Evolutionary conservation across 2,113 vertebrate genomes (phyloP).

Genomic region (Xyliphius kryptos): DNA sequence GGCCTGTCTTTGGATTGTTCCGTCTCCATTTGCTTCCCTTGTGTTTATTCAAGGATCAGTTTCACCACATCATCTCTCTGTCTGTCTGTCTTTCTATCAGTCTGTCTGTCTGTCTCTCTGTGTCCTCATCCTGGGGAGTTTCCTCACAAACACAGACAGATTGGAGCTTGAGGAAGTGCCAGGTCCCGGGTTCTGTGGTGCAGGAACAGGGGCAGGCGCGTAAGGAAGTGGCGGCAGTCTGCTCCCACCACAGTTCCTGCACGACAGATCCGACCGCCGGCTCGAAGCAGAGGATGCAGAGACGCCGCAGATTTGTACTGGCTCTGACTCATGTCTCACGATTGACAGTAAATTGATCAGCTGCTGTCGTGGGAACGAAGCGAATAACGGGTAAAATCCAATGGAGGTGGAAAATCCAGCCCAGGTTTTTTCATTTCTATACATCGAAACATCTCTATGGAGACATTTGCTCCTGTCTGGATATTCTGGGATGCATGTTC

Average conservation of each 20-base stretch:
- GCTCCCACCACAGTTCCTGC: conserved; percentile 62
- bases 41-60: conserved; percentile 24
- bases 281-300: conserved; percentile 62
- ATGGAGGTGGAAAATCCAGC: too few relatives aligned
- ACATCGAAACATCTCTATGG: too few relatives aligned
- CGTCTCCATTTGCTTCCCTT: conserved; percentile 3
- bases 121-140: conserved; percentile 42
- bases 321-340: conserved; percentile 65
- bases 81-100: too few relatives aligned
- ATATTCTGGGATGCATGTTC: too few relatives aligned
- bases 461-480: too few relatives aligned
- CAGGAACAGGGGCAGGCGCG: too few relatives aligned
- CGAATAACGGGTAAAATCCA: too few relatives aligned
- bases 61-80: too few relatives aligned
- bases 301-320: conserved; percentile 60
- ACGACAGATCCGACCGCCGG: conserved; percentile 65
- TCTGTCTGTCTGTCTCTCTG: not conserved
- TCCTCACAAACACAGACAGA: conserved; percentile 53
- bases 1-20: conserved; percentile 1
- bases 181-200: conserved; percentile 8
- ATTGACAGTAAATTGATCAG: conserved; percentile 62
- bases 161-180: conserved; percentile 52
- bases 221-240: conserved; percentile 69
- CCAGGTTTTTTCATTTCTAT: too few relatives aligned
- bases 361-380: conserved; percentile 43